A percentile compares a stretch with the other conserved stretches of the same genome.
Conservation (phyloP, 2,113 vertebrate species). For the Puntigrus tetrazona region DNA sequence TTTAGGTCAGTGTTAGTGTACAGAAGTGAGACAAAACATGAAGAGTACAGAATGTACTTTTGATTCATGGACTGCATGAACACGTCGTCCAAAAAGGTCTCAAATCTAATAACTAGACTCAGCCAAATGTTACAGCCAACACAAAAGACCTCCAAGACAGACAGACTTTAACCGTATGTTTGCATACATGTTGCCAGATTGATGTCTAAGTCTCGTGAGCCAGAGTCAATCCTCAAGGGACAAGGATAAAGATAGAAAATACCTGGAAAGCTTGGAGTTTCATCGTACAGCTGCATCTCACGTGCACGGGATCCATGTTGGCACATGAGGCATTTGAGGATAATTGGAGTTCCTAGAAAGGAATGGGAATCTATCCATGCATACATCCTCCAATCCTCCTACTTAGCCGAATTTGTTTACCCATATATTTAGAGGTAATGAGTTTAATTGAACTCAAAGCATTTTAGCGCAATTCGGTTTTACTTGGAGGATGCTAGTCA, state of each 20-base stretch:
- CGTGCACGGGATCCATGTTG: neutral
- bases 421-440: neutral
- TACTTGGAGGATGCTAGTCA: neutral
- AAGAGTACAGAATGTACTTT: neutral
- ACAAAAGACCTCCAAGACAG: too few relatives aligned
- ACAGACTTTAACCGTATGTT: slow-evolving; percentile 1
- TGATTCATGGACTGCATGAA: neutral
- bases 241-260: neutral
- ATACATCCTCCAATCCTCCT: neutral
- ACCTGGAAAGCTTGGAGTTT: slow-evolving; percentile 25
- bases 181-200: neutral
- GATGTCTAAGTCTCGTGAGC: neutral
- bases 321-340: neutral
- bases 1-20: neutral
- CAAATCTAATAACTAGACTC: neutral
- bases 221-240: neutral
- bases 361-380: neutral
- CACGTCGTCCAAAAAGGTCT: neutral
- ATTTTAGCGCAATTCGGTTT: neutral
- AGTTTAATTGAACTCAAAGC: neutral
- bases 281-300: slow-evolving; percentile 2
- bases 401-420: neutral
- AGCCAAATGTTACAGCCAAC: neutral
- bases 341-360: neutral
- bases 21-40: neutral